A percentile compares a stretch with the other conserved stretches of the same genome.
These are phyloP conservation scores for Drosophila austrosaltans DNA, from an alignment of 2,888 invertebrate genomes.

Conservation along the genomic window DNA sequence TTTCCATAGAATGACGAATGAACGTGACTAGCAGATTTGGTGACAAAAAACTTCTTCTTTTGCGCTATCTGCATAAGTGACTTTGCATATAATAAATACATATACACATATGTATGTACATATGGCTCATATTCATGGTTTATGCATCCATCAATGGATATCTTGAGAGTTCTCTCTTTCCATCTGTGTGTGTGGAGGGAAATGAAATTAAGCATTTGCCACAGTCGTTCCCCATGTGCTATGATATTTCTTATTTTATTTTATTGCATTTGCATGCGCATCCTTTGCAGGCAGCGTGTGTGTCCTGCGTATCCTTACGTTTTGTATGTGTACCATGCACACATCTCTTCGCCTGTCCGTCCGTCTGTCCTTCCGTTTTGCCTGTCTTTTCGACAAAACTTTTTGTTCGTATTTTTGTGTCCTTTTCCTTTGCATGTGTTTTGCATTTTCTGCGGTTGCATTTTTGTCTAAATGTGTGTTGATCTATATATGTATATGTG, in stretches of 20 bases:
- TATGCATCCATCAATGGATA: conserved; percentile 3
- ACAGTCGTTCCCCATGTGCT: conserved; percentile 2
- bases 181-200: conserved; percentile 7
- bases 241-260: conserved; percentile 24
- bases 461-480: conserved; percentile 19
- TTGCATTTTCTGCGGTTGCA: conserved; percentile 63
- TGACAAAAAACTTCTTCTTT: not conserved
- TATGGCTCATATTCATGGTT: conserved; percentile 12
- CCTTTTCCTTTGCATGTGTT: conserved; percentile 58
- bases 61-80: not conserved
- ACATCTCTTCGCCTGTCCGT: not conserved
- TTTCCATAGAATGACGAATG: too few relatives aligned
- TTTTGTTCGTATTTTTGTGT: conserved; percentile 2
- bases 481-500: conserved; percentile 18
- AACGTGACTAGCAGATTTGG: too few relatives aligned
- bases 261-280: conserved; percentile 48
- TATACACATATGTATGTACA: too few relatives aligned
- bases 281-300: conserved; percentile 19
- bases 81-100: not conserved
- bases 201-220: conserved; percentile 17
- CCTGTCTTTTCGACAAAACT: conserved; percentile 9
- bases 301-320: conserved; percentile 14
- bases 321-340: conserved; percentile 1
- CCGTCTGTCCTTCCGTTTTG: not conserved
- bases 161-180: not conserved